phyloP scores from a whole-genome alignment of 37 sponge, comb jelly and placozoan genomes.

The Theonella swinhoei region DNA sequence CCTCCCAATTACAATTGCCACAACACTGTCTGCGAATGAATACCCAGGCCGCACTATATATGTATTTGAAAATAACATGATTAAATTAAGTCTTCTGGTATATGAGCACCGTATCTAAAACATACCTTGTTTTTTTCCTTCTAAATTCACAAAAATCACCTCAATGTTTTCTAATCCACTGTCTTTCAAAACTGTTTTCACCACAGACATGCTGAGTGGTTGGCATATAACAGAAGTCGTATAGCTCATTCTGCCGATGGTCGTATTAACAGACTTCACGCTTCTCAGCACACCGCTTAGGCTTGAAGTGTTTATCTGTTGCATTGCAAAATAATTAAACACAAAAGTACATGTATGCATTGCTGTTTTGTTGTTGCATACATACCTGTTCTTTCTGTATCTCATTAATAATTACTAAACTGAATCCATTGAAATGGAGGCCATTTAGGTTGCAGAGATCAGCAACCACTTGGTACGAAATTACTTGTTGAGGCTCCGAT shows the following conservation, averaged over 20 bases:
- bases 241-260: neutral
- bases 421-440: neutral
- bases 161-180: neutral
- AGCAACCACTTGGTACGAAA: neutral
- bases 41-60: neutral
- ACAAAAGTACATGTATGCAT: neutral
- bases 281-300: neutral
- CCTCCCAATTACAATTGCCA: neutral
- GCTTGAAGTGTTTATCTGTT: too few relatives aligned
- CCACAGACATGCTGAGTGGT: neutral
- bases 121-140: neutral
- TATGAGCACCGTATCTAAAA: neutral
- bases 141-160: neutral
- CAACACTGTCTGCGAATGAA: neutral
- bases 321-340: neutral
- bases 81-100: neutral
- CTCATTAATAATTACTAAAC: neutral
- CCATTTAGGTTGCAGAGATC: conserved; percentile 1
- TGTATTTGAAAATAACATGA: neutral
- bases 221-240: neutral
- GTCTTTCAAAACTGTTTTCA: neutral
- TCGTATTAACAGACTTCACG: conserved; percentile 7
- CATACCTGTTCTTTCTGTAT: neutral
- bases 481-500: neutral
- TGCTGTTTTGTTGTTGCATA: neutral